Conservation (phyloP, 2,888 invertebrate species). For the Cynaeus angustus region DNA sequence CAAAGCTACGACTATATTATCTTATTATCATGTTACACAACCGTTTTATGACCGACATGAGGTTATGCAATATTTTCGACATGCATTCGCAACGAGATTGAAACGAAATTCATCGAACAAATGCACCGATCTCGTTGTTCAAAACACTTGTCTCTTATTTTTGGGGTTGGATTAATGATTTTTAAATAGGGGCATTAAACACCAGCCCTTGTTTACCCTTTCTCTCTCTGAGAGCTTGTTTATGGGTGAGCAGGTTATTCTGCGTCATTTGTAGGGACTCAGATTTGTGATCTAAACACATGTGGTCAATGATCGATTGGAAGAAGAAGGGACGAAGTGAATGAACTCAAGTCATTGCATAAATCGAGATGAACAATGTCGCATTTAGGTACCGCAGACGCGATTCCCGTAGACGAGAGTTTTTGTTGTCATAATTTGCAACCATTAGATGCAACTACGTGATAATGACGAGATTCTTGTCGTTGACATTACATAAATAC, state of each 20-base stretch:
- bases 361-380: slow-evolving; percentile 36
- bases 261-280: slow-evolving; percentile 2
- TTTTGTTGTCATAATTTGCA: slow-evolving; percentile 71
- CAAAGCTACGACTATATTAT: slow-evolving; percentile 41
- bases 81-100: slow-evolving; percentile 13
- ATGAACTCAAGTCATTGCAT: slow-evolving; percentile 29
- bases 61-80: slow-evolving; percentile 31
- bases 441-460: slow-evolving; percentile 48
- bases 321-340: slow-evolving; percentile 10
- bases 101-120: slow-evolving; percentile 19
- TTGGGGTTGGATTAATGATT: slow-evolving; percentile 31
- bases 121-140: slow-evolving; percentile 18
- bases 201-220: slow-evolving; percentile 35
- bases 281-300: slow-evolving; percentile 5
- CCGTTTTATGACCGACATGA: slow-evolving; percentile 37
- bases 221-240: too few species aligned
- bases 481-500: slow-evolving; percentile 38
- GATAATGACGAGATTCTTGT: slow-evolving; percentile 39
- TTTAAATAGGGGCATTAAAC: slow-evolving; percentile 37
- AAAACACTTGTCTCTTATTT: slow-evolving; percentile 7
- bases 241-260: slow-evolving; percentile 14
- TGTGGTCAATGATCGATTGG: slow-evolving; percentile 9
- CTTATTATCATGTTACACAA: slow-evolving; percentile 45
- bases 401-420: slow-evolving; percentile 14
- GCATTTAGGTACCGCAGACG: slow-evolving; percentile 30